Evolutionary conservation across 2,113 vertebrate genomes (phyloP), one percentile per base, ranked within the genome.

Genomic region (Panthera tigris): DNA sequence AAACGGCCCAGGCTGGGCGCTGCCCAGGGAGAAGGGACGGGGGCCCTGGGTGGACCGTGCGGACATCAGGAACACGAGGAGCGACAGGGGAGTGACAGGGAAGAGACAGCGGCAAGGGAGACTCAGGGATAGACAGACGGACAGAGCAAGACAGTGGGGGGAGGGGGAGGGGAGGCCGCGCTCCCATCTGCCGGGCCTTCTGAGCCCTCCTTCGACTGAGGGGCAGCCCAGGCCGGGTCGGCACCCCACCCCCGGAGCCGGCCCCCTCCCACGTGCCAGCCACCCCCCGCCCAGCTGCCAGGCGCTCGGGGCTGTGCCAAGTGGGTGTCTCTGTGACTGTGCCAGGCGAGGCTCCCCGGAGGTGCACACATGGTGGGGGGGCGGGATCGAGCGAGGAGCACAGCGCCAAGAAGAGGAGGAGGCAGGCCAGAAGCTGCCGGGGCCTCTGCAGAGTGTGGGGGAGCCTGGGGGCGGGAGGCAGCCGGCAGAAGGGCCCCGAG

Each of bases 211-310:
- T 33, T 7, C 7, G 2, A 52, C 55, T 0, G n/a, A 66, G 52
- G 45, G 57, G 33, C 41, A 73, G 68, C 39, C 73, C 7, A 33
- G 33, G 78, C 52, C 4, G 0, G 45, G 41, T 29, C 86, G 4
- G 76, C 63, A 4, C 14, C 66, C 65, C 55, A 19, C 69, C 93
- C 19, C 52, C 5, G 0, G 33, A 41, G 66, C 52, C 31, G 89
- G n/a, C 21, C 36, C 31, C 82, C 61, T 61, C 39, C 57, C 85
- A 33, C 52, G 68, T 39, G 66, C 48, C 91, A n/a, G 66, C 91
- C 90, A 48, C 89, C 89, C 66, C 69, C 94, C 69, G 48, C 92
- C 89, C 92, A 96, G 94, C 89, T 91, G 78, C 63, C 85, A 31
- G 74, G 69, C 2, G 0, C 57, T n/a, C 55, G 1, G 39, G 68